A percentile compares a stretch with the other conserved stretches of the same genome.
phyloP scores from a whole-genome alignment of 2,797 vertebrate genomes.

The Margarornis squamiger region DNA sequence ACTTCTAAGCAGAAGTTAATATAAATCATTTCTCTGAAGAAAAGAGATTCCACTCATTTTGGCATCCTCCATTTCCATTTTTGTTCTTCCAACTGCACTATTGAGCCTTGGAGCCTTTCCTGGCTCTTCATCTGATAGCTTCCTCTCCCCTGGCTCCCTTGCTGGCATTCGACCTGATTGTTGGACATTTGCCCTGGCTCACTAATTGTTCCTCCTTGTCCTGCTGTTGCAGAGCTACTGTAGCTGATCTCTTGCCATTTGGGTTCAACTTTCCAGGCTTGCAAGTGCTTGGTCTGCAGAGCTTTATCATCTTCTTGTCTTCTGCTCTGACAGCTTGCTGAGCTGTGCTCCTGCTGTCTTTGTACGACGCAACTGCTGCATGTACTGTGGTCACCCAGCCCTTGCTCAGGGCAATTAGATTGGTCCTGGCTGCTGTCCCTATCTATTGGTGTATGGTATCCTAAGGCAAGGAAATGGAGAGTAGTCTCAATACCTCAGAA shows the following conservation, averaged over 20 bases:
- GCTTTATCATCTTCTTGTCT: neutral
- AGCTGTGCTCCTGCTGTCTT: neutral
- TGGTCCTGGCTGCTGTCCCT: neutral
- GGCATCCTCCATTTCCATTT: conserved; percentile 23
- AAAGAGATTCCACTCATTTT: neutral
- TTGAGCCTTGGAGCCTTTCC: conserved; percentile 25
- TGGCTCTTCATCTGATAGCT: conserved; percentile 43
- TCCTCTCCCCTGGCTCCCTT: conserved; percentile 1
- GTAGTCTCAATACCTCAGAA: neutral
- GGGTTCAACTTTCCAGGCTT: neutral
- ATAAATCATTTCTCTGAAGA: neutral
- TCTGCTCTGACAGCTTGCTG: neutral
- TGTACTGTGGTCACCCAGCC: rapidly evolving
- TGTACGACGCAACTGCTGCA: neutral
- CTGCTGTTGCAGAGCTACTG: neutral
- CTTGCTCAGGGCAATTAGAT: rapidly evolving
- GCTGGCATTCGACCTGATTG: conserved; percentile 1
- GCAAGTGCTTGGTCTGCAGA: neutral
- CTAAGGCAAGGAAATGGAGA: neutral
- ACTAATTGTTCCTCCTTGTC: neutral
- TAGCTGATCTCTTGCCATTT: neutral
- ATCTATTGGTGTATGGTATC: rapidly evolving
- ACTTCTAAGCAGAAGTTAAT: conserved; percentile 6
- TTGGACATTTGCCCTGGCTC: conserved; percentile 34
- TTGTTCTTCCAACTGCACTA: neutral